These are phyloP conservation scores for Diorhabda carinulata DNA, from an alignment of 1,140 invertebrate genomes.

Conservation along the genomic window DNA sequence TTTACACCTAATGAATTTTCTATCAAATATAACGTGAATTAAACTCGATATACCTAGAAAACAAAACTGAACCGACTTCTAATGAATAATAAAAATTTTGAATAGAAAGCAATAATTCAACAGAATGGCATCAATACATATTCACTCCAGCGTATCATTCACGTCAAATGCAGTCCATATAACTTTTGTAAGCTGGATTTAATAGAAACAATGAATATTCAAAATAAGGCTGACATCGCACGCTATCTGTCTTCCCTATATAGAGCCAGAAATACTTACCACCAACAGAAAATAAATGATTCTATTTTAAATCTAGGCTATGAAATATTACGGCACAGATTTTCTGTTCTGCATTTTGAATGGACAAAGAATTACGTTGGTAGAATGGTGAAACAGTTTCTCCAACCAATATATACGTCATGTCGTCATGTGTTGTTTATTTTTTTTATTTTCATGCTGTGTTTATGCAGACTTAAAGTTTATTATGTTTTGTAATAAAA, in stretches of 20 bases:
- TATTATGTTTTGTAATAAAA: too few relatives aligned
- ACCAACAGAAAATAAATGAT: slow-evolving; percentile 5
- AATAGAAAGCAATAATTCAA: too few relatives aligned
- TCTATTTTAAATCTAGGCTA: slow-evolving; percentile 3
- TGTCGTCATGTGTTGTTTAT: background rate
- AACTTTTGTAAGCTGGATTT: background rate
- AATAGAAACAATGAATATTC: slow-evolving; percentile 3
- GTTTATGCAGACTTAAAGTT: background rate
- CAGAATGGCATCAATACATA: background rate
- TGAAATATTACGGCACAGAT: slow-evolving; percentile 11
- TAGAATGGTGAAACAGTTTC: slow-evolving; percentile 11
- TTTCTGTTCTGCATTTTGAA: slow-evolving; percentile 8
- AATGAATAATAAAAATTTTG: too few relatives aligned
- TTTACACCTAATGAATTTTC: too few relatives aligned
- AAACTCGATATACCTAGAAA: too few relatives aligned
- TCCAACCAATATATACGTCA: background rate
- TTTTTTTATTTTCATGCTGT: background rate
- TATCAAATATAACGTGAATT: too few relatives aligned
- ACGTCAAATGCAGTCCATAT: background rate
- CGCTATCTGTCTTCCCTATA: slow-evolving; percentile 1
- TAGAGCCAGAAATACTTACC: background rate
- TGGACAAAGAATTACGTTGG: background rate
- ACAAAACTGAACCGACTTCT: too few relatives aligned
- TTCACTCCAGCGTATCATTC: background rate
- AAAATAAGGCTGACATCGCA: background rate